Base-by-base conservation (phyloP, 2,797 vertebrate genomes). In the Sardinella longiceps region DNA sequence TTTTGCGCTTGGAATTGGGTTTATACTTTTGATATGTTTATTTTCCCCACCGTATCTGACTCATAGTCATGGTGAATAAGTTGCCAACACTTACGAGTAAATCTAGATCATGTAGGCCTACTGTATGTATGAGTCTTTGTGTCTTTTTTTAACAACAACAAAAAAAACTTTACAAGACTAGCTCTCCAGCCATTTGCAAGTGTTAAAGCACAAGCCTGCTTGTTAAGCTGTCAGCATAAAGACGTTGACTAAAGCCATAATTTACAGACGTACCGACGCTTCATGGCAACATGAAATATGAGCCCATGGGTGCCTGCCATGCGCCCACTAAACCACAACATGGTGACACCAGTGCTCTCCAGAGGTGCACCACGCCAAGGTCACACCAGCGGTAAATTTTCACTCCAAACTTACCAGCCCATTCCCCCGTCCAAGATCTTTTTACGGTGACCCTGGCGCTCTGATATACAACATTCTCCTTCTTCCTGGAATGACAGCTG, bases 401-500 rank as follows among this genome's bases (percentile, higher is more conserved):
- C 11, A 3, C 28, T 66, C 25, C 25, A 30, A 66, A 66, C 28
- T 30, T 33, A 12, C 28, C 60, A 15, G 60, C 10, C 28, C 28
- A 28, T 66, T 66, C 60, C n/a, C 15, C 60, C 28, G 3, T 66
- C 60, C 33, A 5, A 66, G 60, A 33, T 33, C 25, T 66, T 66
- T 30, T 58, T 25, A 58, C 7, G 56, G 56, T 58, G 56, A 58
- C 56, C n/a, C 60, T 66, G 74, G 51, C 33, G 48, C 80, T 37
- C 51, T 48, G 20, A 80, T 83, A 58, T 82, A 84, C 86, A 83
- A 9, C 43, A 46, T 86, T 66, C 58, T 83, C 83, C 33, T 77
- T 56, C 48, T 33, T 15, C 81, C 87, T 83, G 51, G 85, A 88
- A 86, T 85, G 81, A 81, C 87, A 85, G 85, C 83, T 84, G 85